phyloP scores from a whole-genome alignment of 1,140 invertebrate species.

The Lineus longissimus region DNA sequence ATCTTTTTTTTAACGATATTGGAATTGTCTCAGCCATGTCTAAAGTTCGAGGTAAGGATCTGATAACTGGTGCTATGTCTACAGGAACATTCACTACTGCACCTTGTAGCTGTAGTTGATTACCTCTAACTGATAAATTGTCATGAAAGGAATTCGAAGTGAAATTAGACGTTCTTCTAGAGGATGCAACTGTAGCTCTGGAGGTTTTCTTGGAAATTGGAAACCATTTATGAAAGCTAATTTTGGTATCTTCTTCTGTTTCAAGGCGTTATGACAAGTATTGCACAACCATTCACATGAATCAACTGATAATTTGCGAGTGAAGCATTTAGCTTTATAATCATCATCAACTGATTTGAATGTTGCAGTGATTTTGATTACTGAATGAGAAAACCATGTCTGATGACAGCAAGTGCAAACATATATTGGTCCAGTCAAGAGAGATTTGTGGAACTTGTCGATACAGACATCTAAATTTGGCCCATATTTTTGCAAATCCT shows the following conservation, averaged over 20 bases:
- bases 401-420: slow-evolving; percentile 21
- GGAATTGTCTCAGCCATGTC: slow-evolving; percentile 18
- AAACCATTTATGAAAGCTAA: slow-evolving; percentile 18
- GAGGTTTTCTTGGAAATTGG: slow-evolving; percentile 18
- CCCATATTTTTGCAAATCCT: too few relatives aligned
- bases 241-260: slow-evolving; percentile 15
- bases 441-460: neutral
- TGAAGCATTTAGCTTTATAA: slow-evolving; percentile 1
- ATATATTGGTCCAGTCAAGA: neutral
- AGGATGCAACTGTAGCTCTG: slow-evolving; percentile 16
- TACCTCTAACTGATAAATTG: slow-evolving; percentile 19
- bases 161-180: slow-evolving; percentile 23
- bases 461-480: neutral
- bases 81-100: slow-evolving; percentile 25
- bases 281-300: slow-evolving; percentile 16
- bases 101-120: slow-evolving; percentile 18
- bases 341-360: neutral
- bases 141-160: slow-evolving; percentile 27
- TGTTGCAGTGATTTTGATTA: neutral
- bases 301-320: slow-evolving; percentile 6
- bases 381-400: slow-evolving; percentile 20
- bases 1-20: slow-evolving; percentile 17
- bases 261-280: slow-evolving; percentile 18
- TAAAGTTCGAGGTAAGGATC: slow-evolving; percentile 16
- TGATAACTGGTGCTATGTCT: slow-evolving; percentile 21